A percentile compares a stretch with the other conserved stretches of the same genome.
These are phyloP conservation scores for Recurvirostra avosetta DNA, from an alignment of 2,113 vertebrate species.

Conservation along the genomic window DNA sequence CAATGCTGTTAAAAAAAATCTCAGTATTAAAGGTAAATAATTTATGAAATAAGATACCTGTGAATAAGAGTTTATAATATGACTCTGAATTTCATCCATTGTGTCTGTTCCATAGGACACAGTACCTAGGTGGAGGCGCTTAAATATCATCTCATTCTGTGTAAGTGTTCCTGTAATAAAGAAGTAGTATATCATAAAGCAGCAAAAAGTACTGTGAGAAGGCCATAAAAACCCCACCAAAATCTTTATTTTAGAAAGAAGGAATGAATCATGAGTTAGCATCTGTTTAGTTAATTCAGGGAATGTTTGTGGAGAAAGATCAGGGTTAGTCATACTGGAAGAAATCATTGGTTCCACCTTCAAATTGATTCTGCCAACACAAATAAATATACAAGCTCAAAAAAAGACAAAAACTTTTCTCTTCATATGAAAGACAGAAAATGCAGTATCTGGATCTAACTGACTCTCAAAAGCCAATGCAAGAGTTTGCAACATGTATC, in stretches of 20 bases:
- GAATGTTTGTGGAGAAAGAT: background rate
- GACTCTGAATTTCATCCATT: conserved; percentile 97
- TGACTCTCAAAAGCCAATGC: background rate
- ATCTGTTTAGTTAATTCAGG: background rate
- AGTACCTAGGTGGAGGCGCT: conserved; percentile 93
- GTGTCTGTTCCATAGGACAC: conserved; percentile 96
- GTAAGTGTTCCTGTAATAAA: conserved; percentile 89
- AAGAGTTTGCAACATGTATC: background rate
- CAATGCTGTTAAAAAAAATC: background rate
- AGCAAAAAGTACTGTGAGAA: background rate
- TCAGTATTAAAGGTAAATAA: background rate
- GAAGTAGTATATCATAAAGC: background rate
- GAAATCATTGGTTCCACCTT: background rate
- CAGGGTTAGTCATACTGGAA: background rate
- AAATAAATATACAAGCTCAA: background rate
- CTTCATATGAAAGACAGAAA: background rate
- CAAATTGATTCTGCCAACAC: background rate
- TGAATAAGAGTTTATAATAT: conserved; percentile 82
- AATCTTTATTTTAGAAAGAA: background rate
- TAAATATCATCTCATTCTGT: conserved; percentile 97
- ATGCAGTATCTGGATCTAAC: background rate
- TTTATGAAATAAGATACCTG: conserved; percentile 74
- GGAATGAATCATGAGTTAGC: background rate
- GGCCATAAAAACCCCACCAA: background rate
- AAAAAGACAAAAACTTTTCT: background rate